Conservation (phyloP, 2,888 invertebrate species). For the Rhagonycha lutea region DNA sequence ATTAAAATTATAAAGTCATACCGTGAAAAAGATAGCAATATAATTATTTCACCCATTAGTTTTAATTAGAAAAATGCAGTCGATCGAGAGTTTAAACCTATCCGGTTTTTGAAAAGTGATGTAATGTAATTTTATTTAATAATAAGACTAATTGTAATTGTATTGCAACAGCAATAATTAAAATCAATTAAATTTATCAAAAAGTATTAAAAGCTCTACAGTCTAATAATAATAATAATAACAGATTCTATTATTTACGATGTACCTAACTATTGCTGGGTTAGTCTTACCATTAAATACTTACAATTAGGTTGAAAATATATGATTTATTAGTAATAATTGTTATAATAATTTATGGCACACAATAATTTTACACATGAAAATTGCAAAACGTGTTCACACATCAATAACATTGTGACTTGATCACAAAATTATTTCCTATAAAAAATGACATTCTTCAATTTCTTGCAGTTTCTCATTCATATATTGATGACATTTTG, state of each 20-base stretch:
- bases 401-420: not conserved
- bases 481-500: constrained; percentile 10
- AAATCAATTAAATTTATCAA: not conserved
- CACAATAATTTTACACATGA: constrained; percentile 20
- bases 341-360: constrained; percentile 20
- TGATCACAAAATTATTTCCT: constrained; percentile 4
- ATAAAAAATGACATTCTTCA: not conserved
- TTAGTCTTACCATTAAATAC: constrained; percentile 6
- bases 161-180: no score
- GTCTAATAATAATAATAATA: not conserved
- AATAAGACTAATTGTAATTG: not conserved
- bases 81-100: not conserved
- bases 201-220: not conserved
- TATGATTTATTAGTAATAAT: constrained; percentile 7
- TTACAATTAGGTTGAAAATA: constrained; percentile 14
- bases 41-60: not conserved
- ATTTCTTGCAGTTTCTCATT: not conserved
- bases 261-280: not conserved
- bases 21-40: not conserved
- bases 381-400: constrained; percentile 11
- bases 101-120: not conserved
- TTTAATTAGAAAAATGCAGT: constrained; percentile 17
- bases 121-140: not conserved
- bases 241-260: not conserved
- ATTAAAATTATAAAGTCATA: not conserved